Base-by-base conservation (phyloP, 2,888 invertebrate genomes). In the Isoperla grammatica region DNA sequence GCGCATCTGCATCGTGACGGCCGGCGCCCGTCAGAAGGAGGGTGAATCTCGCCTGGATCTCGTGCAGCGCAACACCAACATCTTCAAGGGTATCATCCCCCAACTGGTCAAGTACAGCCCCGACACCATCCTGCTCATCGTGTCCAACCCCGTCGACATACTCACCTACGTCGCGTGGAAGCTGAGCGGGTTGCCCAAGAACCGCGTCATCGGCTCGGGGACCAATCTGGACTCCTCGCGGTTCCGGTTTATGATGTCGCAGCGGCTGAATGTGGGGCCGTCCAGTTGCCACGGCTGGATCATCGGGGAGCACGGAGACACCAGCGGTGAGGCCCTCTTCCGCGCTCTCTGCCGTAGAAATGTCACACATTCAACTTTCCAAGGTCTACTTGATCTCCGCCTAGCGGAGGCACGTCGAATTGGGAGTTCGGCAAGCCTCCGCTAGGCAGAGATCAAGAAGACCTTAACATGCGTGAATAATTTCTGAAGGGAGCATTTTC, bases 151-250 rank as follows among this genome's bases (percentile, higher is more conserved):
- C 75, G 93, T 94, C 23, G 95, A 96, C 72, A 87, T 95, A 63
- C 78, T 96, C 70, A 94, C 95, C 0, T 95, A 91, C 73, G 91
- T 95, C 11, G 87, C 95, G n/a, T 96, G 95, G 95, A 94, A 91
- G 76, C 73, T 96, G 58, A 93, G 93, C 65, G 94, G 94, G 6
- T 78, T 95, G 66, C 94, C 95, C 9, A 85, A 86, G 72, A 83
- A 92, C 71, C 84, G 88, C 37, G 90, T 95, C 53, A 87, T 96
- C 71, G 95, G 95, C 9, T 91, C 93, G 48, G 95, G 95, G 5
- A 95, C 95, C 42, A 95, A 95, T 76, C 80, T 96, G 68, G 95
- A 95, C 76, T 92, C 95, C 0, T 90, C 93, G 0, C 79, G 95
- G 63, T 94, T 96, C 78, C 84, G 94, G 37, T 95, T 92, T 76